Conservation (phyloP, 2,888 invertebrate species). For the Agrotis clavis region DNA sequence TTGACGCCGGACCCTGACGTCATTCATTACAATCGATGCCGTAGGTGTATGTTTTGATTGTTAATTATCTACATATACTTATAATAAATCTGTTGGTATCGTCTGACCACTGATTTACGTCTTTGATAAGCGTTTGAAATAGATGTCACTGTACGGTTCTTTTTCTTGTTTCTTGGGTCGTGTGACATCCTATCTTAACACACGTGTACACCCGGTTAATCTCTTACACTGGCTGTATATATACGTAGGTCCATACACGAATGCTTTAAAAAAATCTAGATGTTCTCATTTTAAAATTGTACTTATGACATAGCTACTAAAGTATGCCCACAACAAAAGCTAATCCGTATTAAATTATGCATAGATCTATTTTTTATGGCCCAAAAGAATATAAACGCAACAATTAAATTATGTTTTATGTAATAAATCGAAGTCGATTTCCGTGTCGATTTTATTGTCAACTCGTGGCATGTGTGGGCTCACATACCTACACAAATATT, state of each 20-base stretch:
- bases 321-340: slow-evolving; percentile 27
- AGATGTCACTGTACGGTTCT: slow-evolving; percentile 34
- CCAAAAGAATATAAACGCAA: slow-evolving; percentile 55
- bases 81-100: slow-evolving; percentile 49
- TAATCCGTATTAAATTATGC: slow-evolving; percentile 61
- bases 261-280: neutral
- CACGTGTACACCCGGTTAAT: neutral
- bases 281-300: slow-evolving; percentile 31
- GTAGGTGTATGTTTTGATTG: slow-evolving; percentile 72
- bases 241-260: neutral
- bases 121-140: slow-evolving; percentile 42
- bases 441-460: slow-evolving; percentile 66
- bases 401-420: slow-evolving; percentile 67
- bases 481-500: slow-evolving; percentile 57
- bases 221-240: neutral
- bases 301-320: neutral
- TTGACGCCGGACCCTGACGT: slow-evolving; percentile 79
- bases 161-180: slow-evolving; percentile 16
- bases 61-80: slow-evolving; percentile 70
- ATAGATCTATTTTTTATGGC: slow-evolving; percentile 56
- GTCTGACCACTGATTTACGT: slow-evolving; percentile 50
- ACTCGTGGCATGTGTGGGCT: slow-evolving; percentile 58
- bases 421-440: slow-evolving; percentile 66
- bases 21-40: slow-evolving; percentile 77
- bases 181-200: slow-evolving; percentile 1